phyloP scores from a whole-genome alignment of 2,113 vertebrate species.

The Geothlypis trichas region DNA sequence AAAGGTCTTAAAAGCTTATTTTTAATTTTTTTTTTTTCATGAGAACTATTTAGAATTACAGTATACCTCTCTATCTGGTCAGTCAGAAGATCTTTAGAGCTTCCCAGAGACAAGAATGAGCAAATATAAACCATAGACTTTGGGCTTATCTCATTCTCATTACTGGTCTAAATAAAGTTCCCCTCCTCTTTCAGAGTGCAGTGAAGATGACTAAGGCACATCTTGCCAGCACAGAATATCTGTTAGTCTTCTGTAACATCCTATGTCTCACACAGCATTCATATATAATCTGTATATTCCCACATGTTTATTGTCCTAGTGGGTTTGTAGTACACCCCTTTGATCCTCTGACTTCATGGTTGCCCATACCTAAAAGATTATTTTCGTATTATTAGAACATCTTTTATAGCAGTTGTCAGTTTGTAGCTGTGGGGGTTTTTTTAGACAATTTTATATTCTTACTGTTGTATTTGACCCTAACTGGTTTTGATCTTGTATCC shows the following conservation, averaged over 20 bases:
- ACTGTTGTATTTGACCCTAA: not conserved
- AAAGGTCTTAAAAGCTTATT: not conserved
- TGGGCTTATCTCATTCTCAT: not conserved
- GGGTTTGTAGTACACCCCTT: not conserved
- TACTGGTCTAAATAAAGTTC: not conserved
- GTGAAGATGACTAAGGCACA: not conserved
- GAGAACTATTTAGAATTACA: not conserved
- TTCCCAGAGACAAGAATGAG: not conserved
- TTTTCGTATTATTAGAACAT: not conserved
- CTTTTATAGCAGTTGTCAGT: not conserved
- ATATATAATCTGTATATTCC: not conserved
- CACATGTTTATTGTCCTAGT: not conserved
- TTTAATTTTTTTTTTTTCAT: not conserved
- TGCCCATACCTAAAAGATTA: not conserved
- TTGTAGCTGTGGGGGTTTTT: not conserved
- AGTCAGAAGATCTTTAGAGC: not conserved
- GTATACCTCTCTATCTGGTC: not conserved
- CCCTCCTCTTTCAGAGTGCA: not conserved
- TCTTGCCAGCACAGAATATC: not conserved
- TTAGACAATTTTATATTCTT: not conserved
- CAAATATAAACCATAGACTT: not conserved
- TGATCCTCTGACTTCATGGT: not conserved
- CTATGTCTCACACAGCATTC: not conserved
- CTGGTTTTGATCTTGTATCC: not conserved
- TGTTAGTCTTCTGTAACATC: not conserved